Base-by-base conservation (phyloP, 2,888 invertebrate genomes). In the Marronus borbonicus region DNA sequence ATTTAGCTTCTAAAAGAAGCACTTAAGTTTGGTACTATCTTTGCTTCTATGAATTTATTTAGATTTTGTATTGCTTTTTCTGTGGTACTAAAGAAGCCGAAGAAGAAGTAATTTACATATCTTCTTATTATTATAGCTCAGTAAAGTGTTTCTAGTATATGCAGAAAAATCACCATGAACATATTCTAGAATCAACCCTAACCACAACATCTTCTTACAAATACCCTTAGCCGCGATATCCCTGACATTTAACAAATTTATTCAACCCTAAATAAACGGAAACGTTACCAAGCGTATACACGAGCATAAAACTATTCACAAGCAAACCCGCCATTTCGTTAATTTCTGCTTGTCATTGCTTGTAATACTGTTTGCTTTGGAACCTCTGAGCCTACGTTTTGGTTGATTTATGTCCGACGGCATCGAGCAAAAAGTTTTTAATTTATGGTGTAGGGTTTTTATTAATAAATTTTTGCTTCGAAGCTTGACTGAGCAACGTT, bases 191-290 rank as follows among this genome's bases (percentile, higher is more conserved):
- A 17, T 4, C 55, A 55, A 55, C n/a, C 10, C 12, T 12, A 44
- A 44, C 17, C 55, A n/a, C 55, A n/a, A 17, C 3, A 17, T 55
- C 4, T 20, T 17, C 17, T n/a, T n/a, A 17, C 7, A 55, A 17
- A 55, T n/a, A 55, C 17, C 17, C 55, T 20, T n/a, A 55, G 2
- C 14, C 55, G 55, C 20, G 14, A 55, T 55, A 55, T 55, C n/a
- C 14, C 4, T 2, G 55, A 55, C 55, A 14, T n/a, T 7, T 50
- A 68, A 50, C 72, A 62, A 74, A 74, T 74, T 62, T 74, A 44
- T 60, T 60, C 28, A 62, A 74, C 60, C 72, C 72, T 74, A 74
- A 74, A 74, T 74, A 74, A 74, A 74, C 72, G 72, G 44, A 0
- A 17, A 44, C 55, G 24, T 74, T 49, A 44, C 60, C 72, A n/a